Conservation (phyloP, 2,888 invertebrate genomes). For the Lasioglossum marginatum region DNA sequence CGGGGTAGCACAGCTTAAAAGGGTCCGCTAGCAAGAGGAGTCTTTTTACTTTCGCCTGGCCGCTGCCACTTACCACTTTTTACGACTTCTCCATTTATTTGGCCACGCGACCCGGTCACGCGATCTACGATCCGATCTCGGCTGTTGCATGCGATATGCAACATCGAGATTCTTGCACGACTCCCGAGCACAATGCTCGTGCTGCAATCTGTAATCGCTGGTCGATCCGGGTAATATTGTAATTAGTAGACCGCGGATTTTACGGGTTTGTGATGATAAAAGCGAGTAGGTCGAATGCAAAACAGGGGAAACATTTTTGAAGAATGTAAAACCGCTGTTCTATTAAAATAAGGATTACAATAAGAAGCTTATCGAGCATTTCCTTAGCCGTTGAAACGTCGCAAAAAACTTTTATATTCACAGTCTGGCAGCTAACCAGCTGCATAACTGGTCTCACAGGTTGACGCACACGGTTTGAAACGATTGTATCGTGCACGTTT, state of each 20-base stretch:
- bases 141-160: not conserved
- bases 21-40: slow-evolving; percentile 26
- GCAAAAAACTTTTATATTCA: not conserved
- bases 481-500: not conserved
- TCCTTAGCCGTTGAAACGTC: not conserved
- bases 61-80: not conserved
- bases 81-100: not conserved
- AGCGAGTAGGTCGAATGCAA: not conserved
- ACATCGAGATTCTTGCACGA: not conserved
- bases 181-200: not conserved
- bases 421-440: not conserved
- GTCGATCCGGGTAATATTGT: not conserved
- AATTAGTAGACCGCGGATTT: not conserved
- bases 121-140: slow-evolving; percentile 4
- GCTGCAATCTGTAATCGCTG: not conserved
- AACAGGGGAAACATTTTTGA: not conserved
- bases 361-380: not conserved
- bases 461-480: not conserved
- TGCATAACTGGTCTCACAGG: not conserved
- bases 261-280: not conserved
- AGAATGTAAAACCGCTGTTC: not conserved
- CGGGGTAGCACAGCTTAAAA: slow-evolving; percentile 37
- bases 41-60: slow-evolving; percentile 6
- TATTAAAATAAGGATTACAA: not conserved
- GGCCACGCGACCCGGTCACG: slow-evolving; percentile 15